These are phyloP conservation scores for Dreissena rostriformis DNA, from an alignment of 1,140 invertebrate genomes.

Conservation along the genomic window DNA sequence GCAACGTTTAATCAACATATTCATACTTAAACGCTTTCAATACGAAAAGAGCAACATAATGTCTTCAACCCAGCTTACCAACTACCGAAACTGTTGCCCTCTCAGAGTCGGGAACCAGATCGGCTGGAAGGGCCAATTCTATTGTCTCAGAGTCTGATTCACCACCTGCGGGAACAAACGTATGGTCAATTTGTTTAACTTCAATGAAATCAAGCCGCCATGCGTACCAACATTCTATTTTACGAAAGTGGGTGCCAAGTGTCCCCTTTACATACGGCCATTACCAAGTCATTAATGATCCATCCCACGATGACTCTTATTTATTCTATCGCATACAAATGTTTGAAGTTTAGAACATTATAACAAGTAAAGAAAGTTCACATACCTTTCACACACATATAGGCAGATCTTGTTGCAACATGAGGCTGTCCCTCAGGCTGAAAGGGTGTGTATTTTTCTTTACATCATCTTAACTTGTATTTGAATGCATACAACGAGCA, in stretches of 20 bases:
- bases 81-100: slow-evolving; percentile 46
- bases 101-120: slow-evolving; percentile 38
- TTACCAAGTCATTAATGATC: too few relatives aligned
- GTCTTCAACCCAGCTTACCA: slow-evolving; percentile 19
- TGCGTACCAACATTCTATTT: too few relatives aligned
- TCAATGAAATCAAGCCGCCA: too few relatives aligned
- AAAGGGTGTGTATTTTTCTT: not conserved
- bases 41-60: not conserved
- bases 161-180: too few relatives aligned
- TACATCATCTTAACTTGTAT: too few relatives aligned
- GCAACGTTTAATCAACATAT: not conserved
- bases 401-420: slow-evolving; percentile 68
- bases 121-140: slow-evolving; percentile 11
- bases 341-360: too few relatives aligned
- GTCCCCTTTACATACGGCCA: too few relatives aligned
- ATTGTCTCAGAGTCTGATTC: not conserved
- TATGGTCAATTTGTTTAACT: too few relatives aligned
- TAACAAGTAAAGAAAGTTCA: not conserved
- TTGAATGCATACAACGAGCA: not conserved
- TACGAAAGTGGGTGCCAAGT: too few relatives aligned
- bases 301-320: too few relatives aligned
- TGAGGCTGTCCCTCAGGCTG: slow-evolving; percentile 75
- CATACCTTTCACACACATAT: slow-evolving; percentile 72
- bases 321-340: too few relatives aligned
- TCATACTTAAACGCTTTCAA: not conserved